A percentile compares a stretch with the other conserved stretches of the same genome.
Evolutionary conservation across 2,113 vertebrate species (phyloP).

Genomic region (Eubucco bourcierii): DNA sequence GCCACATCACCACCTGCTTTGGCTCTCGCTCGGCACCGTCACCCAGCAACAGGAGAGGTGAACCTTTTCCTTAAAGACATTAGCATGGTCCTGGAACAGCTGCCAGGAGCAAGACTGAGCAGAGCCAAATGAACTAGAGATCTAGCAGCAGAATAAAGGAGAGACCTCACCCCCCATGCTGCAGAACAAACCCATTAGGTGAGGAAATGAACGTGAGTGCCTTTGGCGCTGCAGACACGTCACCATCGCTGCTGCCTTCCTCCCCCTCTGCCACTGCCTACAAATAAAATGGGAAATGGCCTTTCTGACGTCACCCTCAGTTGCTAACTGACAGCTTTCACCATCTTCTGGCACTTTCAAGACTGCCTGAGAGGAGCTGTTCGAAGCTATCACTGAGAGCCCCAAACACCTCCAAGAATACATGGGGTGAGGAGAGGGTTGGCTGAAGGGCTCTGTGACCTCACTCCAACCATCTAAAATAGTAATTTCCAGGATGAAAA

Average conservation of each 20-base stretch:
- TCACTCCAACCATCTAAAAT: neutral
- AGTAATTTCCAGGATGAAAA: neutral
- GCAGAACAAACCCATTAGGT: neutral
- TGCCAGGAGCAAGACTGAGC: neutral
- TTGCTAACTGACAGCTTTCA: neutral
- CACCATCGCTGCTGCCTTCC: neutral
- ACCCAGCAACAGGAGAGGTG: neutral
- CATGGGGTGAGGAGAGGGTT: fast-evolving
- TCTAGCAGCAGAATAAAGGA: neutral
- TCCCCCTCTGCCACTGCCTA: neutral
- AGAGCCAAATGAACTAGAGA: neutral
- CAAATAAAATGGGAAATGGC: neutral
- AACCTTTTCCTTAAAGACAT: neutral
- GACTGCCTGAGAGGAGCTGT: neutral
- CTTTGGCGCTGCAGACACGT: neutral
- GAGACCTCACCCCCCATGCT: neutral
- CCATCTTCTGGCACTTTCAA: neutral
- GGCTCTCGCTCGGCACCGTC: fast-evolving
- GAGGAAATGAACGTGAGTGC: neutral
- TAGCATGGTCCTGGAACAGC: neutral
- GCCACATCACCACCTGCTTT: neutral
- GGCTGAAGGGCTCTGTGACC: neutral
- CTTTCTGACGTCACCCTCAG: neutral
- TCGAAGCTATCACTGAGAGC: neutral
- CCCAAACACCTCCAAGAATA: neutral